Evolutionary conservation across 1,140 invertebrate species (phyloP).

Genomic region (Anastatus disparis): DNA sequence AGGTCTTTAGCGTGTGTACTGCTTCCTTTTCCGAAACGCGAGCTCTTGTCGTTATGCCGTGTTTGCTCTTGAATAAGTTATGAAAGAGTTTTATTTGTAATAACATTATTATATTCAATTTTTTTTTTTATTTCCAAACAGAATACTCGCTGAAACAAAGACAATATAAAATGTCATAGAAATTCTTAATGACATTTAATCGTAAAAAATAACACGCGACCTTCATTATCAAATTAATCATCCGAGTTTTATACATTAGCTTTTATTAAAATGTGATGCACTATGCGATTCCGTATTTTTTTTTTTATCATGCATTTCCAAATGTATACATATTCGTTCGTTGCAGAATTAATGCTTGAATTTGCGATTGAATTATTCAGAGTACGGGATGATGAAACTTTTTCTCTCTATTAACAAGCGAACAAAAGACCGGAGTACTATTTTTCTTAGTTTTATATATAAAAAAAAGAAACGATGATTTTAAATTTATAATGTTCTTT

Average conservation of each 20-base stretch:
- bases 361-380: background rate
- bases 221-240: background rate
- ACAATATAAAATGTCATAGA: background rate
- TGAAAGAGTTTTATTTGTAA: background rate
- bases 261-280: background rate
- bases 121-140: background rate
- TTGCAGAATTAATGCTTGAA: background rate
- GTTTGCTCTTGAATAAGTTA: slow-evolving; percentile 7
- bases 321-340: background rate
- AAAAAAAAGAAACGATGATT: too few relatives aligned
- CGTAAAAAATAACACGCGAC: background rate
- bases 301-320: too few relatives aligned
- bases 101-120: too few relatives aligned
- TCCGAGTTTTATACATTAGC: background rate
- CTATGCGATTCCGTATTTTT: background rate
- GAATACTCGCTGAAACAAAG: background rate
- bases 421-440: background rate
- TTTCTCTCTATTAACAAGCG: background rate
- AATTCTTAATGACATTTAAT: background rate
- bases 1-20: background rate
- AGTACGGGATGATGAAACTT: background rate
- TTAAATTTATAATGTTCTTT: too few relatives aligned
- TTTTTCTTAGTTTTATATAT: background rate
- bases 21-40: slow-evolving; percentile 9
- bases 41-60: background rate